Base-by-base conservation (phyloP, 2,888 invertebrate species). In the Cybosia mesomella region DNA sequence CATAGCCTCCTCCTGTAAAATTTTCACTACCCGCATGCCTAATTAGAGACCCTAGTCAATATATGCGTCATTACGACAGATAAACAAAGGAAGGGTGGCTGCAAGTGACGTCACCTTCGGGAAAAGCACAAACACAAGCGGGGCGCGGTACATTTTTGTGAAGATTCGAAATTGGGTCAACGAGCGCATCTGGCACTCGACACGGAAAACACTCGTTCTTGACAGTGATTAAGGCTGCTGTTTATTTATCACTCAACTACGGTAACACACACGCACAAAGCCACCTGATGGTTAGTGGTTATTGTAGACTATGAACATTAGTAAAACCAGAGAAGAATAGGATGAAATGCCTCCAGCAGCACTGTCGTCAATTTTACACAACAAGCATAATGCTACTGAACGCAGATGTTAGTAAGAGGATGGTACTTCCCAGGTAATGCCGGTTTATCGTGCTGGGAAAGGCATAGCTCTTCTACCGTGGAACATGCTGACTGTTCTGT, bases 151-250 rank as follows among this genome's bases (percentile, higher is more conserved):
- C 71, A 66, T 71, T 77, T 77, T 68, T 68, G 63, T 71, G 67
- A 75, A 79, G 71, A 72, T 75, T 22, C 53, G 64, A 64, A 83
- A 79, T 73, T 83, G 66, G 83, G 85, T 84, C 82, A 84, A 79
- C 75, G 75, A 71, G 70, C 57, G 61, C 61, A 61, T 39, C 28
- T 24, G 55, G 43, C 28, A 9, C 22, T 15, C 28, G 22, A 28
- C 43, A 8, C 49, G 49, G 53, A 28, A 54, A 39, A 22, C 54
- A 43, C n/a, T 60, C 32, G 55, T 11, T 53, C 39, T 63, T 58
- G 53, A 24, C 58, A 63, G 36, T 58, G 43, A 28, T 22, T 55
- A 24, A 28, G 15, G 28, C 49, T 49, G 49, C n/a, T n/a, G 49
- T 49, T 18, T n/a, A n/a, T 49, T 43, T 18, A n/a, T 18, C 9